Base-by-base conservation (phyloP, 2,113 vertebrate species). In the Craseonycteris thonglongyai region DNA sequence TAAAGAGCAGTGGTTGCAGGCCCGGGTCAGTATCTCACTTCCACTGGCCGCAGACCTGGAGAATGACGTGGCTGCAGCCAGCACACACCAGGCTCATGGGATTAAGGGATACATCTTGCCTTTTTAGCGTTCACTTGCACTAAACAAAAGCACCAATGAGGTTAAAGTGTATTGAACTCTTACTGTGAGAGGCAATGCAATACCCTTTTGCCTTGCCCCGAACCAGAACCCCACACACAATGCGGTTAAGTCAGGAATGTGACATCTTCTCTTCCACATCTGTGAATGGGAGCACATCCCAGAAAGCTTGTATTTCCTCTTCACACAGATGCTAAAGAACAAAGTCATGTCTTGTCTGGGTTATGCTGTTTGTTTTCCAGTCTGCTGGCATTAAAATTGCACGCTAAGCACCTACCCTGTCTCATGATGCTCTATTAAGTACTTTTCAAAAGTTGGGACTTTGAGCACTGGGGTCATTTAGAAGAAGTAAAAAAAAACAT, bases 301-400 rank as follows among this genome's bases (percentile, higher is more conserved):
- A 90, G 93, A 93, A 95, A 94, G 83, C 38, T 82, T 92, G 93
- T 51, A 84, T 92, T 97, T 95, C 92, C 88, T 95, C 61, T 95
- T 94, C 84, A 74, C 49, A 74, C 22, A 33, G 78, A 95, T 56
- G 92, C 65, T 93, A 38, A 76, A 95, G 91, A 94, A 95, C 84
- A 97, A 92, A 95, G 93, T 69, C 80, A 42, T 16, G 33, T 90
- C 94, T 96, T 54, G 87, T 96, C 95, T 97, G 96, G 58, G 12
- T 45, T 84, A 47, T 22, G 86, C 65, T 97, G 94, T 97, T 96
- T 96, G 92, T 85, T 97, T 97, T 97, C 96, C 94, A 95, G 97
- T 97, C 96, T 97, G 88, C 45, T 97, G 96, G 95, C 93, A 94
- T 90, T 96, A 76, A 93, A 91, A 87, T 30, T 13, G 63, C 56